Conservation (phyloP, 2,888 invertebrate genomes). For the Linyphia triangularis region DNA sequence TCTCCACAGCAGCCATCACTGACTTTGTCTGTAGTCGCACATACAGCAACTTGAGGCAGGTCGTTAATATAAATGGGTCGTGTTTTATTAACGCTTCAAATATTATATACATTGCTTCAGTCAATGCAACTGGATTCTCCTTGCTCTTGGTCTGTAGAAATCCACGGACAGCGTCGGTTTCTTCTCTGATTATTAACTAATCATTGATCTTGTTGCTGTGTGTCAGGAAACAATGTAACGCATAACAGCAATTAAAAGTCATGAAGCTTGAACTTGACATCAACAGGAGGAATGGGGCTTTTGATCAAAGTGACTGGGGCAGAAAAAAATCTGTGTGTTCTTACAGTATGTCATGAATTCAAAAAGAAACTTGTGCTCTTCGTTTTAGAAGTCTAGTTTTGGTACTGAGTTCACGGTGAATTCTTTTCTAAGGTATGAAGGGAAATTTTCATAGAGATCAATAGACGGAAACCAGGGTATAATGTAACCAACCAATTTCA, state of each 20-base stretch:
- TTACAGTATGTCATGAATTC: constrained; percentile 23
- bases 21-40: not conserved
- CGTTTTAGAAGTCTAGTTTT: no score
- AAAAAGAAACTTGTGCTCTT: constrained; percentile 11
- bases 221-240: constrained; percentile 55
- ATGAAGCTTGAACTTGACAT: no score
- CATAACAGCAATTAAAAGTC: constrained; percentile 65
- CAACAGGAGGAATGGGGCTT: no score
- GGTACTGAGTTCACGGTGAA: no score
- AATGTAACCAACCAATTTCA: not conserved
- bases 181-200: no score
- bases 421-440: no score
- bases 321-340: no score
- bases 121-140: constrained; percentile 35
- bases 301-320: constrained; percentile 26
- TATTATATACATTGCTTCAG: constrained; percentile 55
- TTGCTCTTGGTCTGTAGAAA: constrained; percentile 12
- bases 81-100: constrained; percentile 48
- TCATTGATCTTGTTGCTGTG: no score
- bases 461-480: constrained; percentile 35
- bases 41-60: constrained; percentile 36
- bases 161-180: not conserved
- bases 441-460: no score
- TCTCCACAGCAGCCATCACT: no score
- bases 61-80: constrained; percentile 18